Evolutionary conservation across 2,888 invertebrate species (phyloP), one percentile per base, ranked within the genome.

Genomic region (Diploptera punctata): DNA sequence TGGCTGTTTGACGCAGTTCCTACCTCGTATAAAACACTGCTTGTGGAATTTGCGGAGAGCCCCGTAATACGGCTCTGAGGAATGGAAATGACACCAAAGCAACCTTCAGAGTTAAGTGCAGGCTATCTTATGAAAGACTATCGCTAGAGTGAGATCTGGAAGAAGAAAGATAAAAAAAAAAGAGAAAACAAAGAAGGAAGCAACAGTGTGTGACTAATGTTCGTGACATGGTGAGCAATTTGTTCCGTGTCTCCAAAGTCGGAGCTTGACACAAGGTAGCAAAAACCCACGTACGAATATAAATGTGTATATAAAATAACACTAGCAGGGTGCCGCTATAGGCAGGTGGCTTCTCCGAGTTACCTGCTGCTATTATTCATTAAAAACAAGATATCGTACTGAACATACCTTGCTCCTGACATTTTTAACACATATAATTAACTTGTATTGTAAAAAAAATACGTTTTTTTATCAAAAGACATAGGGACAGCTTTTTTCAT

Each of bases 141-240:
- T 52, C 1, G 24, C n/a, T n/a, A 5, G 7, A 24, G 4, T 24
- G 13, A 24, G 24, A 52, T 52, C 52, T 52, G 57, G 24, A 57
- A 24, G 16, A 26, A 26, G 26, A 29, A 57, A n/a, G 16, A 52
- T 7, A 18, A 52, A 52, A 13, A 21, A 47, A 47, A 7, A 47
- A 47, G 52, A 52, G 52, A 24, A 24, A 3, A 52, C 52, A 52
- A 57, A 57, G 57, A 29, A 29, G 29, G 57, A 31, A 57, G 57
- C 3, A 57, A 26, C 57, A 57, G 21, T 29, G 57, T 57, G 57
- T 57, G 57, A 57, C 57, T 57, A 57, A 57, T 57, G 57, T 57
- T 57, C 26, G 57, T 57, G 57, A 57, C 57, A 57, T 29, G n/a
- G 57, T 57, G n/a, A 57, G 57, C 57, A 57, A 57, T 57, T 57